Conservation (phyloP, 2,113 vertebrate species). For the Miniopterus natalensis region DNA sequence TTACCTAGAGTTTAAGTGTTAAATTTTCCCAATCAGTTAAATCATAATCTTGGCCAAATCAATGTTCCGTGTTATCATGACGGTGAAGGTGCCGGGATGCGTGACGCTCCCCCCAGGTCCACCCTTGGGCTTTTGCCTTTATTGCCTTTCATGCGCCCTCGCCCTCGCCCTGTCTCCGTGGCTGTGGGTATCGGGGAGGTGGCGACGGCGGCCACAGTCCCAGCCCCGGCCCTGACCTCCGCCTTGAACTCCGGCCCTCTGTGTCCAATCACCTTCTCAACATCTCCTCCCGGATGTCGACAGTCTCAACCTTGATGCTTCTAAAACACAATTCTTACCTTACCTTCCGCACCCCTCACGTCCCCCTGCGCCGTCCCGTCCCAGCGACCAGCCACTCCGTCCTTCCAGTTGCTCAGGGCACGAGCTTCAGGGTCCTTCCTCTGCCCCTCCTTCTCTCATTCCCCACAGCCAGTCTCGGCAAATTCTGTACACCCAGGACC, state of each 20-base stretch:
- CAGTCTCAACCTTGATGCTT: background rate
- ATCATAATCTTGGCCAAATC: background rate
- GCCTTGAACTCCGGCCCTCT: background rate
- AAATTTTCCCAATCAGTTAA: background rate
- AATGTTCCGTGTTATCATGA: background rate
- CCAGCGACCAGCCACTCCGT: too few species aligned
- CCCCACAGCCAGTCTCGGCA: background rate
- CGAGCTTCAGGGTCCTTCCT: background rate
- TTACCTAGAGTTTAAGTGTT: background rate
- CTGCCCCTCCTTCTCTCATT: background rate
- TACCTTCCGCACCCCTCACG: accelerated
- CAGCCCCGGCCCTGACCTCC: too few species aligned
- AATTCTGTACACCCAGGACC: background rate
- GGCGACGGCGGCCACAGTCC: accelerated
- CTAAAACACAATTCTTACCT: background rate
- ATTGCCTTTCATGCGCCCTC: background rate
- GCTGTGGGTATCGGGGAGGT: background rate
- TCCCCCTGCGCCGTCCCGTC: accelerated
- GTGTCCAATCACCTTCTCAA: background rate
- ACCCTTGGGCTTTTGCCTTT: background rate
- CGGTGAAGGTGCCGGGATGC: background rate
- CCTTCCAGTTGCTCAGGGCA: background rate
- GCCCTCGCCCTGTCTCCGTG: background rate
- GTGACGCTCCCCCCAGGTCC: background rate
- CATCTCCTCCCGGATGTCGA: background rate